Percentiles rank a stretch among this genome's conserved stretches.
phyloP scores from a whole-genome alignment of 1,140 invertebrate species.

The Eulimnadia texana region DNA sequence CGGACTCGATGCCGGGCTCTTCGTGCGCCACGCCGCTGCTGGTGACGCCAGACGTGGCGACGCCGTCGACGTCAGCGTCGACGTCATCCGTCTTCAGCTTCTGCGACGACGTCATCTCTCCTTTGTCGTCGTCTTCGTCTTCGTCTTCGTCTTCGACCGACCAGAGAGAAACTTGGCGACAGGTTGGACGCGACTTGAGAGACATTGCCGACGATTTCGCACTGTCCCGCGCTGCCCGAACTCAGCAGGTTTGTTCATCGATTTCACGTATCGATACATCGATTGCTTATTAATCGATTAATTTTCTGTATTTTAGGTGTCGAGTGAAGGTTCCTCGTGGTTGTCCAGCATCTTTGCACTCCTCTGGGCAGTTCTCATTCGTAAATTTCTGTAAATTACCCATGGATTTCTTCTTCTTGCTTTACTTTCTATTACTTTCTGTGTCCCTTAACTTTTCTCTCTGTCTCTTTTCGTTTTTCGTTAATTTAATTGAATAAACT shows the following conservation, averaged over 20 bases:
- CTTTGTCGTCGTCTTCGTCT: too few relatives aligned
- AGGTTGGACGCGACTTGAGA: slow-evolving; percentile 13
- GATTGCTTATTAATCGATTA: background rate
- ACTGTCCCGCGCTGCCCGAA: background rate
- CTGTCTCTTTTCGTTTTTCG: background rate
- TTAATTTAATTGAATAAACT: too few relatives aligned
- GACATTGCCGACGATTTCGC: slow-evolving; percentile 13
- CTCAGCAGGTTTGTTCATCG: background rate
- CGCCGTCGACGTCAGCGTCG: background rate
- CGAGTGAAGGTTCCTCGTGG: background rate
- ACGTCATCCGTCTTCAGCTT: background rate
- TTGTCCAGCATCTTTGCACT: background rate
- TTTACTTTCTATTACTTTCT: too few relatives aligned
- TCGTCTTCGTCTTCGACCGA: too few relatives aligned
- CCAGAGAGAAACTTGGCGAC: slow-evolving; percentile 1
- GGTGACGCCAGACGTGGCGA: background rate
- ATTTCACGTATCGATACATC: background rate
- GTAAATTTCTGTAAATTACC: background rate
- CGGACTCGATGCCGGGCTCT: background rate
- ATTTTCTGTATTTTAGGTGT: background rate
- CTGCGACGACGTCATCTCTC: background rate
- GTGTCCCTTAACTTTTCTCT: too few relatives aligned
- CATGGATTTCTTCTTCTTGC: too few relatives aligned
- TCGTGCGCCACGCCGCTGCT: background rate
- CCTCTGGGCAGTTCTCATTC: background rate